Base-by-base conservation (phyloP, 2,797 vertebrate genomes). In the Siniperca scherzeri region DNA sequence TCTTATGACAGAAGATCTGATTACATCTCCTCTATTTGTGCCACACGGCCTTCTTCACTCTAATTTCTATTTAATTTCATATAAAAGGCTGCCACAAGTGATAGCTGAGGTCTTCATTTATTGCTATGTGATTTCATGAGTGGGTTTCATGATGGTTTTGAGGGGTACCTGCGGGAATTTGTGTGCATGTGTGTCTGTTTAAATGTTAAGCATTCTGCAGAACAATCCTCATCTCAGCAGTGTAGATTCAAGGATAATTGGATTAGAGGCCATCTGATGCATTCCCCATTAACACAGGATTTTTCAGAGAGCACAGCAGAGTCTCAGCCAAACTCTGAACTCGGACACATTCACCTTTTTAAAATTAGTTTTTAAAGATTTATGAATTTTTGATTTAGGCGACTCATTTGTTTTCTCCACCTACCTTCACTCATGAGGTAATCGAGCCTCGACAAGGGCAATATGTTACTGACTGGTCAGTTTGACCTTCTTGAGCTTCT, bases 221-320 rank as follows among this genome's bases (percentile, higher is more conserved):
- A 71, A 66, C 57, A 76, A 66, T 85, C 76, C 74, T 74, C 46
- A 72, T 86, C 70, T 44, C 81, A 70, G 69, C 68, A 52, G 64
- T 74, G 55, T 83, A 74, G 76, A 81, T 89, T 70, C 38, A 67
- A 81, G 85, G 71, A 78, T 85, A 83, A 82, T 81, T 90, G 71
- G 76, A 88, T 83, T 68, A 78, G 71, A 86, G 75, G 33, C 46
- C 42, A n/a, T 68, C 56, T 69, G 80, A 68, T 84, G 62, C 64
- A 66, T 74, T 73, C 8, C 14, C 42, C 19, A 69, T 85, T 68
- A 84, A 70, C 77, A 46, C 0, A 33, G 65, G 68, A 71, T 61
- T 73, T 70, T 78, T 68, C 74, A 68, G 48, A 25, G 48, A 79
- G 25, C 57, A 42, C 7, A 57, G 59, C 36, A 62, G n/a, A 74